Percentiles rank a stretch among this genome's conserved stretches.
Conservation (phyloP, 2,888 invertebrate genomes). For the Orchestes rusci region DNA sequence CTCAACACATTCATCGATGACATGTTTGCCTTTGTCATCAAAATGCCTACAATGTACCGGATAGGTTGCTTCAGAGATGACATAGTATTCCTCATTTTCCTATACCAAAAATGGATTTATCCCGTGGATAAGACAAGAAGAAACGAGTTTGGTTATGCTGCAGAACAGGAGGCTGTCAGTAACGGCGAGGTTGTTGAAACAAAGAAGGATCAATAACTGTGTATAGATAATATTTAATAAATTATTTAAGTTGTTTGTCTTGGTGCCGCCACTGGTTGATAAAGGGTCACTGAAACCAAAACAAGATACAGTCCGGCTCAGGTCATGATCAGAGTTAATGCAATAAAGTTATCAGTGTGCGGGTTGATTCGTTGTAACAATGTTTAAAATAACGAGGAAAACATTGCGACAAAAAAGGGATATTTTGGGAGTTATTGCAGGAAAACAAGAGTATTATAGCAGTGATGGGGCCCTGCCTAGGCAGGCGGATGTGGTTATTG, state of each 20-base stretch:
- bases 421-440: constrained; percentile 2
- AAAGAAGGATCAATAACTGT: constrained; percentile 30
- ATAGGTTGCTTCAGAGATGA: constrained; percentile 98
- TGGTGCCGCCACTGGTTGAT: constrained; percentile 14
- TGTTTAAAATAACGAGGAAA: constrained; percentile 18
- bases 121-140: constrained; percentile 90
- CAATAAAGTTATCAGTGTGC: constrained; percentile 8
- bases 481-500: constrained; percentile 31
- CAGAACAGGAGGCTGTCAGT: constrained; percentile 48
- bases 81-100: constrained; percentile 97
- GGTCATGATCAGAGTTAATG: constrained; percentile 17
- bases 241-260: too few species aligned
- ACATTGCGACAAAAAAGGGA: constrained; percentile 8
- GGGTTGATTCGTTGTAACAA: constrained; percentile 6
- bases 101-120: constrained; percentile 99
- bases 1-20: constrained; percentile 99
- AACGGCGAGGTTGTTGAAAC: constrained; percentile 21
- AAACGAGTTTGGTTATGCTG: constrained; percentile 98
- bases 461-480: constrained; percentile 26
- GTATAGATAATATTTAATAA: too few species aligned
- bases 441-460: constrained; percentile 22
- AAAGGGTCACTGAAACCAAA: constrained; percentile 15
- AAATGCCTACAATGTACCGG: constrained; percentile 99
- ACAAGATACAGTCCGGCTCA: constrained; percentile 14
- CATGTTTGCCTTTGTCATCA: constrained; percentile 99